Percentiles rank a stretch among this genome's conserved stretches.
Conservation (phyloP, 2,888 invertebrate genomes). For the Anthophora plumipes region DNA sequence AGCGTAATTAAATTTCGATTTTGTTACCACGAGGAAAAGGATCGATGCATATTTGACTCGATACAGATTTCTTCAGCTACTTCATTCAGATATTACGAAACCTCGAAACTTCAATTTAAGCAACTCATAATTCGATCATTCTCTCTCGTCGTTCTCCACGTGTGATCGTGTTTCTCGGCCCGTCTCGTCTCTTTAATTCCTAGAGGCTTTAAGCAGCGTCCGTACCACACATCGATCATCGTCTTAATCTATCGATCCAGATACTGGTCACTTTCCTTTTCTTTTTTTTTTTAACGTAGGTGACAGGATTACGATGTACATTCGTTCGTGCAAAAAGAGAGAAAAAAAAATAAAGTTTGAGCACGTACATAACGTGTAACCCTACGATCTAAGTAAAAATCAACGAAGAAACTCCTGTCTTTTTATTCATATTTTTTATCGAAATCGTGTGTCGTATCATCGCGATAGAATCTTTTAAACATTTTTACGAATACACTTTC, state of each 20-base stretch:
- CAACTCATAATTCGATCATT: slow-evolving; percentile 9
- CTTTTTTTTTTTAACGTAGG: slow-evolving; percentile 36
- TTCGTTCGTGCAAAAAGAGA: not conserved
- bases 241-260: slow-evolving; percentile 24
- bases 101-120: not conserved
- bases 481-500: not conserved
- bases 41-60: too few relatives aligned
- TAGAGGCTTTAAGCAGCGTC: slow-evolving; percentile 9
- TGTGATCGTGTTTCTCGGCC: not conserved
- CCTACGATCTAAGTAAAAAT: not conserved
- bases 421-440: slow-evolving; percentile 38
- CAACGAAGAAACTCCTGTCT: not conserved
- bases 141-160: too few relatives aligned
- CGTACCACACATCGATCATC: slow-evolving; percentile 15
- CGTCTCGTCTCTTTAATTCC: slow-evolving; percentile 16
- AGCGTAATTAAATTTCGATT: not conserved
- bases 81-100: too few relatives aligned
- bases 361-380: not conserved
- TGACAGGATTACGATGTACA: slow-evolving; percentile 28
- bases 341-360: not conserved
- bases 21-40: not conserved
- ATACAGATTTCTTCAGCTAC: too few relatives aligned
- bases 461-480: slow-evolving; percentile 18
- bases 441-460: slow-evolving; percentile 5
- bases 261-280: slow-evolving; percentile 23